phyloP scores from a whole-genome alignment of 2,797 vertebrate genomes.

The Parauchenoglanis punctatus region DNA sequence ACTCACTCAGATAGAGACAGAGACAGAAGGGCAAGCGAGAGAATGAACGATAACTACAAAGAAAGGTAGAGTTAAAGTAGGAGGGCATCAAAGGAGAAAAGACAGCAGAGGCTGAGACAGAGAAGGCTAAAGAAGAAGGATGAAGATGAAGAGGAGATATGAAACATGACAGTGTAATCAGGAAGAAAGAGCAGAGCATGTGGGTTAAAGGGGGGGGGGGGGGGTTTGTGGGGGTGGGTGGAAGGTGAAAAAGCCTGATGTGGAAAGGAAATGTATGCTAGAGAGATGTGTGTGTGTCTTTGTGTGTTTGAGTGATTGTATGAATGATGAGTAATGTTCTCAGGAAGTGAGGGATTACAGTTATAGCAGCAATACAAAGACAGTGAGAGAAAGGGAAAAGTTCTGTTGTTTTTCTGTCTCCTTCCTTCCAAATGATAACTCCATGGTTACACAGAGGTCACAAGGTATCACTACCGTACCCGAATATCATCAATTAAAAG shows the following conservation, averaged over 20 bases:
- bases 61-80: slow-evolving; percentile 23
- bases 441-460: not conserved
- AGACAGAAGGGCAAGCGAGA: slow-evolving; percentile 19
- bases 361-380: slow-evolving; percentile 27
- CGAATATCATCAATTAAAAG: not conserved
- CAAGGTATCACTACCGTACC: not conserved
- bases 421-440: not conserved
- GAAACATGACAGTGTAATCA: slow-evolving; percentile 31
- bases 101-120: slow-evolving; percentile 12
- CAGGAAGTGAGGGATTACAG: slow-evolving; percentile 53
- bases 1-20: slow-evolving; percentile 26
- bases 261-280: slow-evolving; percentile 7
- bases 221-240: not conserved
- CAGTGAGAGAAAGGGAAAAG: slow-evolving; percentile 1
- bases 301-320: slow-evolving; percentile 19
- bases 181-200: slow-evolving; percentile 13
- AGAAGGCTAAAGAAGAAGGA: slow-evolving; percentile 11
- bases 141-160: slow-evolving; percentile 6
- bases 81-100: slow-evolving; percentile 10
- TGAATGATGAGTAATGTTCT: slow-evolving; percentile 49
- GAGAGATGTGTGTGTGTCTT: not conserved
- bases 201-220: not conserved
- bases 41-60: slow-evolving; percentile 17
- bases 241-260: slow-evolving; percentile 13
- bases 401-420: not conserved